phyloP scores from a whole-genome alignment of 2,888 invertebrate genomes.

The Lasioglossum malachurum region DNA sequence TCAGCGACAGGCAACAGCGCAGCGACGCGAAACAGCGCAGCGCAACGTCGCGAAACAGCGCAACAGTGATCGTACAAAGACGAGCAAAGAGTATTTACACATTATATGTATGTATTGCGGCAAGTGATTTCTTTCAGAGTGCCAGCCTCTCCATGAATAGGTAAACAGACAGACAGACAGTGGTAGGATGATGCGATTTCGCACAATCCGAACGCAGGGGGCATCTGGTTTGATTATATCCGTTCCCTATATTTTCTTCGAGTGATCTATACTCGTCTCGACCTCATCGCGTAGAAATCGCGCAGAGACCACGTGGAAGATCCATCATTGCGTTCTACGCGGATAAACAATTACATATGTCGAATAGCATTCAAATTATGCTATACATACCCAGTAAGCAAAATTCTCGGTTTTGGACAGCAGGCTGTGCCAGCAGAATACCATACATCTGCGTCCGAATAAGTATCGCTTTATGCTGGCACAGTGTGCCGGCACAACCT shows the following conservation, averaged over 20 bases:
- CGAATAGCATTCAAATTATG: background rate
- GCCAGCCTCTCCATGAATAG: slow-evolving; percentile 56
- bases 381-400: no score
- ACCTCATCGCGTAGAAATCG: background rate
- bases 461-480: no score
- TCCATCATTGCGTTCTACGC: background rate
- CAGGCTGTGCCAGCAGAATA: no score
- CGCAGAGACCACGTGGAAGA: background rate
- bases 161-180: slow-evolving; percentile 61
- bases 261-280: background rate
- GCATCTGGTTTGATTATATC: slow-evolving; percentile 6
- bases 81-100: slow-evolving; percentile 59
- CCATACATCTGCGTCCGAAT: no score
- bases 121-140: slow-evolving; percentile 50
- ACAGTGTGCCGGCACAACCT: no score
- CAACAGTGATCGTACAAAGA: slow-evolving; percentile 70
- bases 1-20: slow-evolving; percentile 65
- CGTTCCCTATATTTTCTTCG: background rate
- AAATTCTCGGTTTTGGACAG: no score
- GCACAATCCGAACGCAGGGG: slow-evolving; percentile 28
- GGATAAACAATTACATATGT: background rate
- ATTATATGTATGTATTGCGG: slow-evolving; percentile 42
- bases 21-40: slow-evolving; percentile 10
- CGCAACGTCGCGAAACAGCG: slow-evolving; percentile 39
- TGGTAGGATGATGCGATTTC: slow-evolving; percentile 47